Evolutionary conservation across 2,113 vertebrate species (phyloP).

Genomic region (Scartelaos histophorus): DNA sequence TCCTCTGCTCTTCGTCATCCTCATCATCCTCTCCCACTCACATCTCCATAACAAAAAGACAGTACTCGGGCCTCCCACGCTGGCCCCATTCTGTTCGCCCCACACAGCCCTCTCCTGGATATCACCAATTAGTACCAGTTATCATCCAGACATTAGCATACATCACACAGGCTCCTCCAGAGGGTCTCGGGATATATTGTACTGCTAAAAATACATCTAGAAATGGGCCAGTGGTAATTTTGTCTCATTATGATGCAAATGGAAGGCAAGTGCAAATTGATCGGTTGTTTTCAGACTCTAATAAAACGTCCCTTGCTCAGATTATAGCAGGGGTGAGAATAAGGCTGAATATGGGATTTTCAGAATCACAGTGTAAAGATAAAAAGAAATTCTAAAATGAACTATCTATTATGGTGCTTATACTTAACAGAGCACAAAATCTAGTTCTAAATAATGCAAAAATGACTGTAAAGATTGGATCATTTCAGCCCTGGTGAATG

Average conservation of each 20-base stretch:
- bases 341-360: too few relatives aligned
- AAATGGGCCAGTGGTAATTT: not conserved
- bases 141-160: not conserved
- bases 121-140: conserved; percentile 6
- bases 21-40: not conserved
- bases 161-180: not conserved
- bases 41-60: conserved; percentile 8
- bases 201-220: not conserved
- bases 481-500: too few relatives aligned
- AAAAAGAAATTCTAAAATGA: too few relatives aligned
- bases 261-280: not conserved
- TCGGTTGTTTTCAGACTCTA: not conserved
- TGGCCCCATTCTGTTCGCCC: not conserved
- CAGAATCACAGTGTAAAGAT: too few relatives aligned
- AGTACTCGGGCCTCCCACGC: not conserved
- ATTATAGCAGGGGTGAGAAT: too few relatives aligned
- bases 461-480: too few relatives aligned
- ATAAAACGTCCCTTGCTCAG: too few relatives aligned
- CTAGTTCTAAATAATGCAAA: too few relatives aligned
- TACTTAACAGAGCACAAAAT: too few relatives aligned
- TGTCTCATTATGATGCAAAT: not conserved
- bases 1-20: not conserved
- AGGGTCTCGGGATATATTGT: not conserved
- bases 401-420: too few relatives aligned
- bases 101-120: not conserved